Base-by-base conservation (phyloP, 2,888 invertebrate genomes). In the Pristionchus arcanus region DNA sequence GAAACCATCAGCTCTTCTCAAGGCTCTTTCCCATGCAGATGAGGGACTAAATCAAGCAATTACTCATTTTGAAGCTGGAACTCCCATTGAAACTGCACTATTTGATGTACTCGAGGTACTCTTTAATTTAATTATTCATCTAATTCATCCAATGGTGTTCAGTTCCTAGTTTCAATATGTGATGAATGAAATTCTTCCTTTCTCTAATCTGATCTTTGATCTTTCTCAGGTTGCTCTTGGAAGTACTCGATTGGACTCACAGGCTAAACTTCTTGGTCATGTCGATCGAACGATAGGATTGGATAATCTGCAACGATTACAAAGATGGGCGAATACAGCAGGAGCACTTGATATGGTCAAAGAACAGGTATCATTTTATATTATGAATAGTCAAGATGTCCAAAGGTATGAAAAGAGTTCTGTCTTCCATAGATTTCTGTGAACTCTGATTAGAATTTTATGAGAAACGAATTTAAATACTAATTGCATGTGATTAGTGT, bases 251-350 rank as follows among this genome's bases (percentile, higher is more conserved):
- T 91, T 94, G 34, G 94, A 94, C 90, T 94, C 93, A 31, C 95
- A 95, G 89, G 95, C 95, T 7, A 95, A 94, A 90, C 89, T 95
- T 63, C 91, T 95, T 68, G 93, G 94, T 31, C 95, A 95, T 86
- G 95, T 95, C 16, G 95, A 95, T 90, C 91, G 95, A 87, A 94
- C 95, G 21, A 93, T 95, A 88, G 95, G 95, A 81, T 91, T 95
- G 85, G 95, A 95, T 89, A 95, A 95, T 90, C 91, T 95, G 21
- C 95, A 95, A 63, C 91, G 95, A 81, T 90, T 95, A n/a, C 95
- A 95, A 87, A 90, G 94, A 85, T 95, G 94, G 95, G 95, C 95
- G 42, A 95, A 95, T 91, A 95, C 95, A 66, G 95, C 94, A 42
- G 95, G 95, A 89, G 94, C 95, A n/a, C 90, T 95, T 90, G 95